Evolutionary conservation across 2,888 invertebrate species (phyloP), one percentile per base, ranked within the genome.

Genomic region (Sepioteuthis lessoniana): DNA sequence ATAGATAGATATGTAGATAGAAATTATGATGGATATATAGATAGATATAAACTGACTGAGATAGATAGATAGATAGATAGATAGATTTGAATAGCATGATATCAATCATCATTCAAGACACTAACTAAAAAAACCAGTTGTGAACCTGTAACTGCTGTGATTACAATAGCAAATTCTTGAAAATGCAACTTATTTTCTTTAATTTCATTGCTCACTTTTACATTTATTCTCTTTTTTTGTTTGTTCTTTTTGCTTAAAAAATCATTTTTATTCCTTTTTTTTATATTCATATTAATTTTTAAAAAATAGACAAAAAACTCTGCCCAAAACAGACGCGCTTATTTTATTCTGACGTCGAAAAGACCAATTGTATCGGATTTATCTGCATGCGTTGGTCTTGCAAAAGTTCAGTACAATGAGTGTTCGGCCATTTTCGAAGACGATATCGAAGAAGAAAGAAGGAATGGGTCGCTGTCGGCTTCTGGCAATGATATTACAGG

Each of bases 291-390:
- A 31, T n/a, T 76, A n/a, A n/a, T 8, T 31, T n/a, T 7, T n/a
- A 13, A 31, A 76, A 31, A n/a, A 0, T 1, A 0, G 21, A 19
- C 16, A 19, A 21, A 50, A 76, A 76, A 4, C 76, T 10, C 76
- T 76, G 76, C 76, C 76, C 31, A n/a, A 76, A 76, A 76, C 76
- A 76, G 76, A n/a, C 76, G 31, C 76, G 76, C 76, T 76, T 76
- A 76, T 76, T 76, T 76, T 76, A 76, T n/a, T n/a, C 76, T 4
- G 76, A 76, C n/a, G 31, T 7, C n/a, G n/a, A n/a, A 76, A 76
- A 76, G 76, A n/a, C 8, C 76, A 76, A 76, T 76, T 76, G 76
- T 76, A 76, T 76, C n/a, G 76, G n/a, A 31, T 76, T 76, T 31
- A 31, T 31, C 31, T n/a, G n/a, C 76, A 31, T 31, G 76, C n/a